A percentile compares a stretch with the other conserved stretches of the same genome.
Evolutionary conservation across 2,888 invertebrate genomes (phyloP).

Genomic region (Argyresthia goedartella): DNA sequence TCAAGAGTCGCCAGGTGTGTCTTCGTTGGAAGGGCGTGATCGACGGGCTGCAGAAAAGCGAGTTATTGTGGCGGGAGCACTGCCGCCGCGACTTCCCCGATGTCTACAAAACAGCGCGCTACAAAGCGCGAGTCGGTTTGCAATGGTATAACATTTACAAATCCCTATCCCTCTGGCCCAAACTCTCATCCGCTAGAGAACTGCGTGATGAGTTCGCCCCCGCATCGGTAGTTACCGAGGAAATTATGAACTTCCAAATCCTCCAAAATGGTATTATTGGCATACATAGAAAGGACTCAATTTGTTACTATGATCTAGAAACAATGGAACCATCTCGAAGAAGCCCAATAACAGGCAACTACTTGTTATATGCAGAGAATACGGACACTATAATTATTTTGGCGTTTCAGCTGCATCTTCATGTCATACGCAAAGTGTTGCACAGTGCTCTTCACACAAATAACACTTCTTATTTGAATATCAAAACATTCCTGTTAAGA

Average conservation of each 20-base stretch:
- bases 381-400: constrained; percentile 24
- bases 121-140: constrained; percentile 23
- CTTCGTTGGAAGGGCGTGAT: constrained; percentile 36
- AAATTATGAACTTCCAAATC: constrained; percentile 31
- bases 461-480: constrained; percentile 23
- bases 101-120: constrained; percentile 23
- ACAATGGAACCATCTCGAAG: constrained; percentile 24
- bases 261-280: constrained; percentile 31
- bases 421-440: constrained; percentile 24
- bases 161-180: constrained; percentile 39
- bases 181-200: constrained; percentile 26
- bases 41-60: constrained; percentile 26
- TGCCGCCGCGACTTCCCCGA: constrained; percentile 30
- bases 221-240: constrained; percentile 26
- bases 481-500: constrained; percentile 29
- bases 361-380: constrained; percentile 34
- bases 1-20: constrained; percentile 37
- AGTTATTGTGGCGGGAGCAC: constrained; percentile 29
- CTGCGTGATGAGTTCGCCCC: constrained; percentile 37
- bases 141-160: constrained; percentile 40
- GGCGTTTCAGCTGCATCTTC: constrained; percentile 26
- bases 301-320: constrained; percentile 36
- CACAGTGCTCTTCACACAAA: constrained; percentile 12
- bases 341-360: constrained; percentile 26
- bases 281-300: constrained; percentile 29